Evolutionary conservation across 2,113 vertebrate genomes (phyloP).

Genomic region (Sturnus vulgaris): DNA sequence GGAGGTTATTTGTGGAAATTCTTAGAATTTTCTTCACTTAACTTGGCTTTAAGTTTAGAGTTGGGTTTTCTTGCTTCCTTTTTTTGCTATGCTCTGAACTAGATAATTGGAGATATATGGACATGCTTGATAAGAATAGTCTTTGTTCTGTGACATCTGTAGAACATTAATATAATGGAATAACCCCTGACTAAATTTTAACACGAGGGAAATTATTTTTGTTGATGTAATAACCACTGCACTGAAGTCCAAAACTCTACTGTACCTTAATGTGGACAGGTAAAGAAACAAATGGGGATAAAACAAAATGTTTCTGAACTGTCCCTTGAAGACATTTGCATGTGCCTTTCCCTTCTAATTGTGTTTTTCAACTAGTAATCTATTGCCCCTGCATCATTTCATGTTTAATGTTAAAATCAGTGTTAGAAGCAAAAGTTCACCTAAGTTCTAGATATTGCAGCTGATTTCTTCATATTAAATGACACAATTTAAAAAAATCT

Average conservation of each 20-base stretch:
- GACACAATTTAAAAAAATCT: neutral
- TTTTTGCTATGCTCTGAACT: neutral
- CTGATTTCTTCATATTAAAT: neutral
- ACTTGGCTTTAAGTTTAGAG: neutral
- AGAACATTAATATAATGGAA: constrained; percentile 7
- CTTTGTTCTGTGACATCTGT: constrained; percentile 12
- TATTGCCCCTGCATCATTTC: neutral
- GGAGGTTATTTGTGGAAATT: neutral
- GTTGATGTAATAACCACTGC: neutral
- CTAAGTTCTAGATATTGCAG: neutral
- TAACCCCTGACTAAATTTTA: constrained; percentile 31
- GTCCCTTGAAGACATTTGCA: constrained; percentile 48
- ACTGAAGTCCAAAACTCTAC: constrained; percentile 47
- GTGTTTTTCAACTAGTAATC: constrained; percentile 27
- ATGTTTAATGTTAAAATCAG: constrained; percentile 32
- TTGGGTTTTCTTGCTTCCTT: neutral
- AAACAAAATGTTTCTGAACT: constrained; percentile 54
- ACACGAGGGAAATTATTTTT: constrained; percentile 42
- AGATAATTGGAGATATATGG: neutral
- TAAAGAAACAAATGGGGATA: constrained; percentile 53
- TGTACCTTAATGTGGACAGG: constrained; percentile 40
- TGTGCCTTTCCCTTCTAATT: constrained; percentile 60
- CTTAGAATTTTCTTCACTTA: neutral
- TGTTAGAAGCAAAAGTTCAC: neutral
- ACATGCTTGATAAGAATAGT: neutral